Base-by-base conservation (phyloP, 2,797 vertebrate genomes). In the Rhinatrema bivittatum region DNA sequence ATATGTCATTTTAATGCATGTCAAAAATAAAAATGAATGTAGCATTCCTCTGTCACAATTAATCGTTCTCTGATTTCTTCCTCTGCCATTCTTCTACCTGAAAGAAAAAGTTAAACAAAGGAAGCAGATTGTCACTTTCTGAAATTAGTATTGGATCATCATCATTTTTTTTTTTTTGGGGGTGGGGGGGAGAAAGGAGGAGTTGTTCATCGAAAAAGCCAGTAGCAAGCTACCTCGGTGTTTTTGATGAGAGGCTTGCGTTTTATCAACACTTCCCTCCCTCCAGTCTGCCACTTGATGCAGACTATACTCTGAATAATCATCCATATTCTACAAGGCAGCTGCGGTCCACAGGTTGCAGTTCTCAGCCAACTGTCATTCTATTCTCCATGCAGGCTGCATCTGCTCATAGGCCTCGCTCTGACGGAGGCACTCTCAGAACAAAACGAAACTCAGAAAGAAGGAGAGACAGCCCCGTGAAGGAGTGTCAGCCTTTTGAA, bases 11-110 rank as follows among this genome's bases (percentile, higher is more conserved):
- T 47, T 12, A 29, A 45, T 64, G 60, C 59, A 37, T 65, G 78
- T 82, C 76, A 77, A 71, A 78, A 65, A 79, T 84, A 88, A 84
- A 81, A 74, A 86, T n/a, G n/a, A n/a, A n/a, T n/a, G n/a, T n/a
- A n/a, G n/a, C n/a, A n/a, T n/a, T n/a, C n/a, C n/a, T n/a, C n/a
- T n/a, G n/a, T n/a, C n/a, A n/a, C n/a, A n/a, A n/a, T n/a, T n/a
- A n/a, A n/a, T n/a, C n/a, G n/a, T n/a, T n/a, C n/a, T n/a, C n/a
- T n/a, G n/a, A n/a, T n/a, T n/a, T n/a, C n/a, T n/a, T n/a, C n/a
- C n/a, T n/a, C n/a, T n/a, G n/a, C n/a, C n/a, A n/a, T n/a, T n/a
- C n/a, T n/a, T n/a, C n/a, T n/a, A n/a, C n/a, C n/a, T n/a, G n/a
- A n/a, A n/a, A n/a, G n/a, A n/a, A n/a, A n/a, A n/a, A n/a, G n/a